Percentiles rank a stretch among this genome's conserved stretches.
phyloP scores from a whole-genome alignment of 2,113 vertebrate species.

The Cervus canadensis region DNA sequence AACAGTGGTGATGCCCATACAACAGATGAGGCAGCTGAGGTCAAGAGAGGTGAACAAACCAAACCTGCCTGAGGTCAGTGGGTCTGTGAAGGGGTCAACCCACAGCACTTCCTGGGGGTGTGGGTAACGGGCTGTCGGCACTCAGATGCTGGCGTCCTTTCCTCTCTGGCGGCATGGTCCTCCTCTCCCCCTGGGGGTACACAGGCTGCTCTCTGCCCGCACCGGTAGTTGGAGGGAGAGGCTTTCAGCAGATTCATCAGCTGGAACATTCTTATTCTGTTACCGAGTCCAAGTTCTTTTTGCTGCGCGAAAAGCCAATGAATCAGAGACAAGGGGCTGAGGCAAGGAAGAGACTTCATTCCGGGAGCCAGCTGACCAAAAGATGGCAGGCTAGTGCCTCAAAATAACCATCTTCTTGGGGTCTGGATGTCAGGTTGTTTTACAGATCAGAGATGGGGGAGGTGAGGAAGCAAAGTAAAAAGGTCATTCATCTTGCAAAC shows the following conservation, averaged over 20 bases:
- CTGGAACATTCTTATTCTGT: not conserved
- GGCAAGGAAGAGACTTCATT: not conserved
- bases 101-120: not conserved
- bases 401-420: not conserved
- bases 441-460: not conserved
- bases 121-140: not conserved
- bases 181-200: not conserved
- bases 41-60: not conserved
- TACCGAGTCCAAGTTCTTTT: not conserved
- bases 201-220: not conserved
- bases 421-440: not conserved
- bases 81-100: not conserved
- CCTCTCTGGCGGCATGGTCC: accelerated
- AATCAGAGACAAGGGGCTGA: not conserved
- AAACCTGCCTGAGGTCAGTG: not conserved
- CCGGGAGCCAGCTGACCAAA: not conserved
- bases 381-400: not conserved
- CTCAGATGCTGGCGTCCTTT: not conserved
- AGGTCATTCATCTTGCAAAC: not conserved
- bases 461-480: not conserved
- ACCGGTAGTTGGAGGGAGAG: not conserved
- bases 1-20: not conserved
- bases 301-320: not conserved
- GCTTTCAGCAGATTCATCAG: not conserved
- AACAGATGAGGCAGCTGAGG: not conserved